Evolutionary conservation across 2,888 invertebrate genomes (phyloP), one percentile per base, ranked within the genome.

Genomic region (Sarcophaga subvicina): DNA sequence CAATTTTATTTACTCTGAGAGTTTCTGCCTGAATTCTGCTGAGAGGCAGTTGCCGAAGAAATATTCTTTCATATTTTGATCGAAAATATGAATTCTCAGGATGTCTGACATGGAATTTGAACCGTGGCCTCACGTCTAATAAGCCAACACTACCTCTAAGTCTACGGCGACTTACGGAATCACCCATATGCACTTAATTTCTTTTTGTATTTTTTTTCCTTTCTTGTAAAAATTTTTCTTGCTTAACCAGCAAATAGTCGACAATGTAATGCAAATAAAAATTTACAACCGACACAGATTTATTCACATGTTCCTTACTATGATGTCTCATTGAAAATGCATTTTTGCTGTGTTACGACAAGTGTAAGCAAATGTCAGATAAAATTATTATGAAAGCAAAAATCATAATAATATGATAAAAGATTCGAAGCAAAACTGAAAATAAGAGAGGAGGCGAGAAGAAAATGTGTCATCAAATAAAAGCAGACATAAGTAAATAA

Each of bases 351-450:
- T 67, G 49, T 20, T 45, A 59, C 37, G 60, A 49, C 8, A 70
- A 27, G 20, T 64, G 10, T 2, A 37, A 10, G 6, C 37, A 37
- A 37, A 37, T 10, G 37, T 8, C 37, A 37, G 37, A 37, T 37
- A 37, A 37, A 37, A 8, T 2, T 37, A 37, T 37, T 37, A 37
- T 37, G 37, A 45, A 59, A 73, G 60, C 63, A 27, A 47, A 64
- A 72, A 72, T 80, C 45, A 60, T 37, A 37, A 60, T 37, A 27
- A 73, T 73, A 80, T 67, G 73, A 80, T 80, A 73, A 73, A 80
- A 73, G 80, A 60, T 80, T 80, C 72, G 10, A 80, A 25, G 2
- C 0, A n/a, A 3, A 60, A 4, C 17, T 11, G 27, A 45, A 70
- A 64, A 45, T 11, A 47, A 12, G 10, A 67, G n/a, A 67, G 14